Conservation (phyloP, 1,140 invertebrate genomes). For the Papilio polyxenes region DNA sequence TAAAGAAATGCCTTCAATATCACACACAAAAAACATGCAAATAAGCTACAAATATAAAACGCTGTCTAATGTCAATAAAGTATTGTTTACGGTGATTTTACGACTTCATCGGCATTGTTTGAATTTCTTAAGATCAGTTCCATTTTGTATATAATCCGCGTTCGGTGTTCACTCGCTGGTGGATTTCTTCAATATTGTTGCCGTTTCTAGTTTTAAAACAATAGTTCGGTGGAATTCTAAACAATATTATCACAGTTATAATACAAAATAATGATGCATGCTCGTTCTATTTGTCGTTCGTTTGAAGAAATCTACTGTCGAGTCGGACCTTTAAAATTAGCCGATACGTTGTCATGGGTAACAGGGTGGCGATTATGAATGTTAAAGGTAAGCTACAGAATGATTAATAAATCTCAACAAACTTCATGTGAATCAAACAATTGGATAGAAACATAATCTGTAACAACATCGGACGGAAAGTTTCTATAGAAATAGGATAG, state of each 20-base stretch:
- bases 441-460: conserved; percentile 17
- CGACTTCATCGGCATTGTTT: background rate
- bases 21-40: too few relatives aligned
- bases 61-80: background rate
- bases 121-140: background rate
- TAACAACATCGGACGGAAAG: conserved; percentile 35
- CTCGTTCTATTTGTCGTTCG: conserved; percentile 62
- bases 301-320: conserved; percentile 76
- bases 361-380: conserved; percentile 36
- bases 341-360: conserved; percentile 51
- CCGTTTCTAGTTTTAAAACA: conserved; percentile 56
- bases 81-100: too few relatives aligned
- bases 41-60: background rate
- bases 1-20: background rate
- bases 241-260: conserved; percentile 79
- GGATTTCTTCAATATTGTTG: conserved; percentile 70
- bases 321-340: conserved; percentile 51
- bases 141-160: background rate
- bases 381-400: background rate
- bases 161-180: conserved; percentile 57
- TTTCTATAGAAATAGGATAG: conserved; percentile 34
- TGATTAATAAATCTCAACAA: background rate
- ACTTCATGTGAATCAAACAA: conserved; percentile 14
- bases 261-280: conserved; percentile 72
- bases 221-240: conserved; percentile 78